Conservation (phyloP, 2,888 invertebrate genomes). For the Philopedon plagiatum region DNA sequence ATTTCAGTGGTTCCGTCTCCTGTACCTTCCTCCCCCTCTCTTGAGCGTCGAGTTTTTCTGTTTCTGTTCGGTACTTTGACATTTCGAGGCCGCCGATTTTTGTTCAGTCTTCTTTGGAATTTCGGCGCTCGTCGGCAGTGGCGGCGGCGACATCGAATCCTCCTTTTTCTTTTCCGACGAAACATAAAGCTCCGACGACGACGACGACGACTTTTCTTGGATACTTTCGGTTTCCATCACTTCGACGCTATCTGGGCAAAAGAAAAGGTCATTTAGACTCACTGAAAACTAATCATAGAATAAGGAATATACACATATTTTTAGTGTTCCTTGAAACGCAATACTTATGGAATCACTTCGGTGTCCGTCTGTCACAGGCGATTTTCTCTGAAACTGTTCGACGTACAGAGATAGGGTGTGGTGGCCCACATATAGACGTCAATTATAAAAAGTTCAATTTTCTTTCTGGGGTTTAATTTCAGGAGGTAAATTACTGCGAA, state of each 20-base stretch:
- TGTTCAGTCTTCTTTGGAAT: slow-evolving; percentile 1
- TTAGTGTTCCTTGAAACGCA: background rate
- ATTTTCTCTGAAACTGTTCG: too few relatives aligned
- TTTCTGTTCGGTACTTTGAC: background rate
- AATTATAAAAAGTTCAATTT: too few relatives aligned
- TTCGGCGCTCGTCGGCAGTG: background rate
- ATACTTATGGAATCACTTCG: too few relatives aligned
- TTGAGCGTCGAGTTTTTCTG: background rate
- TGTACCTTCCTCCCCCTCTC: background rate
- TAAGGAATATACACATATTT: background rate
- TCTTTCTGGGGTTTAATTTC: too few relatives aligned
- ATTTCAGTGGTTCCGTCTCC: slow-evolving; percentile 7
- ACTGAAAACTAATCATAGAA: background rate
- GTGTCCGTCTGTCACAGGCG: too few relatives aligned
- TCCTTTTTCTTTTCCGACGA: background rate
- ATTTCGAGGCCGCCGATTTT: background rate
- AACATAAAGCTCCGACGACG: background rate
- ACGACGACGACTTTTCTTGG: background rate
- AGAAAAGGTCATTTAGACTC: too few relatives aligned
- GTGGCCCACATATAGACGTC: too few relatives aligned
- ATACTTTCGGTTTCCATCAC: slow-evolving; percentile 29
- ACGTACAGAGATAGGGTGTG: too few relatives aligned
- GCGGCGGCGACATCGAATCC: too few relatives aligned
- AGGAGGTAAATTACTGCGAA: too few relatives aligned
- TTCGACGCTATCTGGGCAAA: slow-evolving; percentile 17